Percentiles rank a stretch among this genome's conserved stretches.
These are phyloP conservation scores for Synanthedon vespiformis DNA, from an alignment of 2,888 invertebrate species.

Conservation along the genomic window DNA sequence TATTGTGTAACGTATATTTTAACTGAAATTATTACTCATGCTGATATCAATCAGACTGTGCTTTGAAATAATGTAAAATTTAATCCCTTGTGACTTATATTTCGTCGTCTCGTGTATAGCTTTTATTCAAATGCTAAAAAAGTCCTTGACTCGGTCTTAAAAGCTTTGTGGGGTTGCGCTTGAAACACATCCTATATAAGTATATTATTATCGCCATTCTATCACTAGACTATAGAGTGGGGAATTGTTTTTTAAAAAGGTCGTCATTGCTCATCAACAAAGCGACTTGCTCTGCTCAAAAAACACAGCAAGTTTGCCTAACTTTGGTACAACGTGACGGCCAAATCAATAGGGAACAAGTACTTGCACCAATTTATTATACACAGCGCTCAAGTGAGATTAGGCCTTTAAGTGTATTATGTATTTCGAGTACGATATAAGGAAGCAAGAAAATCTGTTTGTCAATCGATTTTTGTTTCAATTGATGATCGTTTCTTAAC, in stretches of 20 bases:
- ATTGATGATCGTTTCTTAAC: too few species aligned
- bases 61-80: background rate
- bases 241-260: too few species aligned
- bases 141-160: too few species aligned
- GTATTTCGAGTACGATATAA: too few species aligned
- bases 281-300: background rate
- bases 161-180: too few species aligned
- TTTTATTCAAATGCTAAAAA: too few species aligned
- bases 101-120: too few species aligned
- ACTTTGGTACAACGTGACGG: background rate
- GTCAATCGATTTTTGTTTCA: too few species aligned
- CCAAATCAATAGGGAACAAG: slow-evolving; percentile 30
- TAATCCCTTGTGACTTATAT: too few species aligned
- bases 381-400: slow-evolving; percentile 39
- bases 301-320: background rate
- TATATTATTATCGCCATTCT: background rate
- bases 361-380: slow-evolving; percentile 40
- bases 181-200: background rate
- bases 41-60: background rate
- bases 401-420: slow-evolving; percentile 28
- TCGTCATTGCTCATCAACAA: too few species aligned
- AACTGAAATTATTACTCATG: background rate
- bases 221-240: too few species aligned
- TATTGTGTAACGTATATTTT: background rate
- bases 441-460: too few species aligned